phyloP scores from a whole-genome alignment of 2,888 invertebrate genomes.

The Sycophila texana region DNA sequence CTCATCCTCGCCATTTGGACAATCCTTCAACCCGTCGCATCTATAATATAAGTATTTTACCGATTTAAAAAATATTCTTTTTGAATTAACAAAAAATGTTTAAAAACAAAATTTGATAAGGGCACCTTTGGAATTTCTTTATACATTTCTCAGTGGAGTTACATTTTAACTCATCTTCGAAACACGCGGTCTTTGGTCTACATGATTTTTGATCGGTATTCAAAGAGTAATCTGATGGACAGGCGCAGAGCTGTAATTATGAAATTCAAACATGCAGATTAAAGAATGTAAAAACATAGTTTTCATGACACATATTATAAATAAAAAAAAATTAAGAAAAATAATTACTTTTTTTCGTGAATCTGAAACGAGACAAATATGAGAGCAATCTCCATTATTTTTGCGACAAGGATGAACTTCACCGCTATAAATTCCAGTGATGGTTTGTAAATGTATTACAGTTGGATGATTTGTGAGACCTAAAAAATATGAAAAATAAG shows the following conservation, averaged over 20 bases:
- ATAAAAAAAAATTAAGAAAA: not conserved
- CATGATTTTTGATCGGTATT: slow-evolving; percentile 79
- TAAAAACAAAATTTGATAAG: not conserved
- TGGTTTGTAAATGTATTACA: slow-evolving; percentile 77
- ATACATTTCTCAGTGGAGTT: slow-evolving; percentile 77
- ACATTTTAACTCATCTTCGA: slow-evolving; percentile 76
- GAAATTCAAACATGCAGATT: not conserved
- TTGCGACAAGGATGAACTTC: slow-evolving; percentile 79
- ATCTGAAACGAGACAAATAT: slow-evolving; percentile 81
- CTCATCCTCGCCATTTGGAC: slow-evolving; percentile 79
- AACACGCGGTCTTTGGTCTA: slow-evolving; percentile 71
- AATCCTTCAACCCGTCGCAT: slow-evolving; percentile 79
- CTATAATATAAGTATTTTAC: slow-evolving; percentile 56
- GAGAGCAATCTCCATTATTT: slow-evolving; percentile 83
- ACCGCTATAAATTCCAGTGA: slow-evolving; percentile 71
- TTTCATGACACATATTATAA: not conserved
- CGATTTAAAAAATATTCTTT: too few species aligned
- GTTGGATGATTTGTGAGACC: slow-evolving; percentile 67
- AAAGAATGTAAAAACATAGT: not conserved
- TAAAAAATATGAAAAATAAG: slow-evolving; percentile 44
- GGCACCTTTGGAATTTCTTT: slow-evolving; percentile 62
- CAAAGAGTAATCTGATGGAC: slow-evolving; percentile 82
- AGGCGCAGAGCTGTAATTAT: slow-evolving; percentile 76
- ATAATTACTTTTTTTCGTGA: slow-evolving; percentile 56
- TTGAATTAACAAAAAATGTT: not conserved